Conservation (phyloP, 37 sponge, comb jelly and placozoan species). For the Cliona cf. orientalis region DNA sequence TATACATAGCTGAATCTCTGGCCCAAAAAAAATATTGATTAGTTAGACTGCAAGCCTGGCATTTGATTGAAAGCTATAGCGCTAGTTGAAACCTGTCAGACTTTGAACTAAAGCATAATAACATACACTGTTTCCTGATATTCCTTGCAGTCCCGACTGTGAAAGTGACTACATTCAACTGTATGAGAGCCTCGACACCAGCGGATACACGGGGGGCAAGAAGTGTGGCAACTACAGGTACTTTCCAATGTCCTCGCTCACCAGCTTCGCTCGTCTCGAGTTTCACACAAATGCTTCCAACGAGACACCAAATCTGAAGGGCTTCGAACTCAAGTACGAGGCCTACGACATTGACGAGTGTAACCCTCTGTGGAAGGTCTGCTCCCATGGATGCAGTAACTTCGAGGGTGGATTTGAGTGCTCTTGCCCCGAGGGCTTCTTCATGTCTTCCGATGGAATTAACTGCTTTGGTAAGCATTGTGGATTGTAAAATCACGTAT, state of each 20-base stretch:
- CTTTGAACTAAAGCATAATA: too few relatives aligned
- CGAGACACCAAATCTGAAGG: not conserved
- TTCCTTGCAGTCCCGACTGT: not conserved
- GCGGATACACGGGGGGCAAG: not conserved
- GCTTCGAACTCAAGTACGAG: constrained; percentile 3
- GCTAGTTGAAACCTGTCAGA: too few relatives aligned
- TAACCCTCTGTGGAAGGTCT: not conserved
- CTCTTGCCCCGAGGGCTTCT: constrained; percentile 47
- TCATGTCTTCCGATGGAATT: constrained; percentile 44
- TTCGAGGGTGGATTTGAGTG: constrained; percentile 44
- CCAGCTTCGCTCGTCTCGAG: not conserved
- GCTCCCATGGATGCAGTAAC: constrained; percentile 61
- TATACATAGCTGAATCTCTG: too few relatives aligned
- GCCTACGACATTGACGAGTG: constrained; percentile 64
- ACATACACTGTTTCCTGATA: not conserved
- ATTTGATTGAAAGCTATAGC: too few relatives aligned
- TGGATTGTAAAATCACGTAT: too few relatives aligned
- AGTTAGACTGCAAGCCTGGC: too few relatives aligned
- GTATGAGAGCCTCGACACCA: not conserved
- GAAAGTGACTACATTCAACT: not conserved
- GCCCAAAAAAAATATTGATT: too few relatives aligned
- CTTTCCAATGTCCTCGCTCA: not conserved
- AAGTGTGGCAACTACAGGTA: not conserved
- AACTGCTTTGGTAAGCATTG: constrained; percentile 74
- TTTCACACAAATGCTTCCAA: constrained; percentile 5